A percentile compares a stretch with the other conserved stretches of the same genome.
phyloP scores from a whole-genome alignment of 2,888 invertebrate genomes.

The Scaptomyza tumidula region DNA sequence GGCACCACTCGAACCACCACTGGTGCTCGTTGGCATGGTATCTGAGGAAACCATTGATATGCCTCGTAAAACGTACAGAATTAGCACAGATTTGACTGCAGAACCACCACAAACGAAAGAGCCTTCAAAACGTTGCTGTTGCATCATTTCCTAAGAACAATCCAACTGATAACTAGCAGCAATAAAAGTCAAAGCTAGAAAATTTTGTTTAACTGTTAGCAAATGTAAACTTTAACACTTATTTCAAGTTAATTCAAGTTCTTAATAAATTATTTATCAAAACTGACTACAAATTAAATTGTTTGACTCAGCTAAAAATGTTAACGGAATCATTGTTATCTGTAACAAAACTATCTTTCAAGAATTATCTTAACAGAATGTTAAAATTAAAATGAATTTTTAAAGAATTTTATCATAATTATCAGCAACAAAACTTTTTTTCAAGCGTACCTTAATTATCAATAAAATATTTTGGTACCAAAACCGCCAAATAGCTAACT shows the following conservation, averaged over 20 bases:
- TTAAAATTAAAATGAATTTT: no score
- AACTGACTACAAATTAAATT: not conserved
- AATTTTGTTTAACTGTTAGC: not conserved
- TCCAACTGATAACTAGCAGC: not conserved
- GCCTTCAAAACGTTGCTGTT: conserved; percentile 38
- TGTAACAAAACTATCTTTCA: no score
- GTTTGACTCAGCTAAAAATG: not conserved
- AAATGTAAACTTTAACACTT: not conserved
- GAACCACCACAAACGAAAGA: conserved; percentile 13
- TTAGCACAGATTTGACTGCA: conserved; percentile 38
- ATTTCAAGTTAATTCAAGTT: not conserved
- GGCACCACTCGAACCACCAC: conserved; percentile 11
- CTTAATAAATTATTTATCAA: not conserved
- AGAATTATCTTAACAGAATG: no score
- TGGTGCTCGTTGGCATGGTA: conserved; percentile 38
- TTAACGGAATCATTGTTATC: no score
- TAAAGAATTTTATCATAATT: no score
- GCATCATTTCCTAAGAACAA: conserved; percentile 30
- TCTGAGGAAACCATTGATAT: conserved; percentile 34
- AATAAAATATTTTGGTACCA: no score
- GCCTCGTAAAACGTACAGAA: conserved; percentile 40
- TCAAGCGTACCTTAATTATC: no score
- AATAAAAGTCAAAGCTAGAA: not conserved
- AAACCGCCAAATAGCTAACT: no score
- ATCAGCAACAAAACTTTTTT: no score